Evolutionary conservation across 2,113 vertebrate genomes (phyloP), one percentile per base, ranked within the genome.

Genomic region (Percina caprodes): DNA sequence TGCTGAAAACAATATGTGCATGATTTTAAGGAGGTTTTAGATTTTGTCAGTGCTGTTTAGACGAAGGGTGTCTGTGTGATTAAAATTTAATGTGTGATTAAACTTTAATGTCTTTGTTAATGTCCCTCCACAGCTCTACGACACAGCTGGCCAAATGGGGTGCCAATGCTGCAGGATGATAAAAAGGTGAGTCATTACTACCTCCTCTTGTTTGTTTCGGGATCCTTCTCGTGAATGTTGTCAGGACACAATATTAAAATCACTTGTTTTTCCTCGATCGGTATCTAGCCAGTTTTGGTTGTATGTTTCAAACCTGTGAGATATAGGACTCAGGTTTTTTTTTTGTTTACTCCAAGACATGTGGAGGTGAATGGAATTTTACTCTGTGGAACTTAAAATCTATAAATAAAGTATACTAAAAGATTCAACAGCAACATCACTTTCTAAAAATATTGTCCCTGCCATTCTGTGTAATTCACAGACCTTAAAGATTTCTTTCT

Each of bases 151-250:
- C 96, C 97, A 98, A 96, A 99, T 99, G 98, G 98, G 98, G 96
- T 98, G 98, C 96, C 97, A 89, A 58, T 99, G 98, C 96, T 99
- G 98, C 95, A 95, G 97, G 95, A 98, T 99, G 96, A 94, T 99
- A 92, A 96, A 97, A 94, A 98, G 98, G 98, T 99, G 95, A 96
- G 12, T 39, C n/a, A 8, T 67, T 45, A 23, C 30, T 45, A 23
- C 30, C 23, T 81, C 49, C 6, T 30, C 21, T 49, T 33, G 15
- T 62, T 69, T 30, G 2, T 49, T 51, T 52, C 23, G 1, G 23
- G 6, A 21, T 63, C 48, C 8, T 46, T 72, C 13, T 5, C 0
- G 14, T 3, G 21, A 8, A 35, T 6, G 8, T 5, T 35, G 15
- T 26, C 49, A 4, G 18, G 35, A 46, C 24, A 30, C 33, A 3